Evolutionary conservation across 2,888 invertebrate species (phyloP).

Genomic region (Callyntrura sp.): DNA sequence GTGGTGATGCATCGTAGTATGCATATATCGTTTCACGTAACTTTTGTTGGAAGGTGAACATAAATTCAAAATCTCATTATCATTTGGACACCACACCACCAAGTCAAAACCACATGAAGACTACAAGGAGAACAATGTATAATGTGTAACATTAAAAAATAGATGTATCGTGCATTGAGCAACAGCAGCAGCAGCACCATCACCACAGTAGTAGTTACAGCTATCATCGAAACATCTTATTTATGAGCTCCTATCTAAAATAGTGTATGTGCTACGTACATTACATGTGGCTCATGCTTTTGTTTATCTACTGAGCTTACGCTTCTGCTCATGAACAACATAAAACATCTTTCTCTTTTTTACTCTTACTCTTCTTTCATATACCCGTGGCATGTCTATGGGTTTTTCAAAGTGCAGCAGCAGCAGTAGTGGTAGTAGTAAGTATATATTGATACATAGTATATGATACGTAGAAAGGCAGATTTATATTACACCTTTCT

Average conservation of each 20-base stretch:
- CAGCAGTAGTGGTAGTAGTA: background rate
- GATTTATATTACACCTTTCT: conserved; percentile 32
- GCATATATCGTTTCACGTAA: conserved; percentile 30
- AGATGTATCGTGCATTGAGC: background rate
- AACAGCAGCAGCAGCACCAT: background rate
- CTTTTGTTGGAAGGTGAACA: conserved; percentile 59
- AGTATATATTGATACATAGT: background rate
- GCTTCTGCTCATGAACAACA: conserved; percentile 1
- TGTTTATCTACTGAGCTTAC: conserved; percentile 18
- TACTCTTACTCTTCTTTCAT: background rate
- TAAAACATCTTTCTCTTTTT: conserved; percentile 33
- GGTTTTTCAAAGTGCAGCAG: too few species aligned
- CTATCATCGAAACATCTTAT: conserved; percentile 77
- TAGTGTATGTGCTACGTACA: background rate
- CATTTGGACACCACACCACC: conserved; percentile 68
- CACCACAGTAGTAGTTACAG: conserved; percentile 59
- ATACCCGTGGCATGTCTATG: background rate
- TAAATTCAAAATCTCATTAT: conserved; percentile 76
- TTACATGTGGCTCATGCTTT: conserved; percentile 54
- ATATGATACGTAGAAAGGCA: background rate
- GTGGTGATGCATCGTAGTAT: background rate
- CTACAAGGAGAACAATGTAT: conserved; percentile 29
- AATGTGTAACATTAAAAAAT: conserved; percentile 20
- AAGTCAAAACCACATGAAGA: conserved; percentile 28
- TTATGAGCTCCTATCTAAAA: conserved; percentile 58